A percentile compares a stretch with the other conserved stretches of the same genome.
phyloP scores from a whole-genome alignment of 1,140 invertebrate species.

The Stegodyphus dumicola region DNA sequence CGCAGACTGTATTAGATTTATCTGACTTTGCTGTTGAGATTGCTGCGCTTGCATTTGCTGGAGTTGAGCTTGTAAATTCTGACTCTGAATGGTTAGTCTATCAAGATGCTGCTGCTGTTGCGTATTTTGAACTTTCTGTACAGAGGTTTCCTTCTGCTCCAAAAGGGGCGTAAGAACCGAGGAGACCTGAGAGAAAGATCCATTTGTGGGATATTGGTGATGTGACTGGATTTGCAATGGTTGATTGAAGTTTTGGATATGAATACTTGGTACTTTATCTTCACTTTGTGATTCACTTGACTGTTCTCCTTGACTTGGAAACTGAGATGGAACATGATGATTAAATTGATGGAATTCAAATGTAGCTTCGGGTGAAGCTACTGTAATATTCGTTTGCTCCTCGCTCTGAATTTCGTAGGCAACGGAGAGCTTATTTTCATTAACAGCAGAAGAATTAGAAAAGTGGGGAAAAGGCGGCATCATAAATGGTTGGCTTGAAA shows the following conservation, averaged over 20 bases:
- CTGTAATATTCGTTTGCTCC: too few species aligned
- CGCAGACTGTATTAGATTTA: neutral
- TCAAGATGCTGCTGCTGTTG: neutral
- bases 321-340: conserved; percentile 26
- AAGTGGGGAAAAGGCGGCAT: too few species aligned
- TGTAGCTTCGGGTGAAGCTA: too few species aligned
- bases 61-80: neutral
- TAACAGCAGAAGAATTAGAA: neutral
- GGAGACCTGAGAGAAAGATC: too few species aligned
- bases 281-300: neutral
- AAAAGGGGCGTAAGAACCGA: too few species aligned
- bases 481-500: neutral
- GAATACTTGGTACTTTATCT: too few species aligned
- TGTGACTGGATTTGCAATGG: too few species aligned
- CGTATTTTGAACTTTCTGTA: neutral
- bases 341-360: conserved; percentile 19
- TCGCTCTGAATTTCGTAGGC: too few species aligned
- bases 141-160: neutral
- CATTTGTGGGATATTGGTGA: too few species aligned
- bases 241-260: too few species aligned
- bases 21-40: conserved; percentile 17
- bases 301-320: neutral
- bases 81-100: neutral
- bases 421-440: neutral
- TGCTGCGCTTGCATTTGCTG: neutral